Conservation (phyloP, 2,113 vertebrate species). For the Corythornis madagascariensis region DNA sequence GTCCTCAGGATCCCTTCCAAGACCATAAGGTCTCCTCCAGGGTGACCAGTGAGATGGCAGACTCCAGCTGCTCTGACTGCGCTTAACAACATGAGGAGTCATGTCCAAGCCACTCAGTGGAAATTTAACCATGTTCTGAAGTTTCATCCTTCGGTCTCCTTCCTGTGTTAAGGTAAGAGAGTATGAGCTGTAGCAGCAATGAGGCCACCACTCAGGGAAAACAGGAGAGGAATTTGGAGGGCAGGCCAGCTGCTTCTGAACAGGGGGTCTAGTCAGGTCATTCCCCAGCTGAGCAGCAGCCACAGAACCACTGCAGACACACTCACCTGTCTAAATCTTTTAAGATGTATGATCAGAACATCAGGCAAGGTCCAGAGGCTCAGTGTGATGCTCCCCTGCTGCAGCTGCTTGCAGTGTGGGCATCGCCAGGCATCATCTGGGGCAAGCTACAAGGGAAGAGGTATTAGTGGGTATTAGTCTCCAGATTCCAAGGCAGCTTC, state of each 20-base stretch:
- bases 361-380: conserved; percentile 98
- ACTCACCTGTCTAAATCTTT: conserved; percentile 94
- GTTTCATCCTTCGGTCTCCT: conserved; percentile 90
- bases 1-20: conserved; percentile 93
- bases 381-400: conserved; percentile 96
- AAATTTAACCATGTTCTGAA: conserved; percentile 96
- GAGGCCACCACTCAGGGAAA: background rate
- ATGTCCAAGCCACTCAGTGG: conserved; percentile 92
- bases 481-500: background rate
- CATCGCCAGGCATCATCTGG: conserved; percentile 97
- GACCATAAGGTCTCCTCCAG: conserved; percentile 91
- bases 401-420: conserved; percentile 97
- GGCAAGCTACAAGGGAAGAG: conserved; percentile 83
- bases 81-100: conserved; percentile 95
- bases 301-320: background rate
- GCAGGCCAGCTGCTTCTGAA: background rate
- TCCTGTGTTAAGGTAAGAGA: conserved; percentile 76
- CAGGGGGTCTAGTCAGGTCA: background rate
- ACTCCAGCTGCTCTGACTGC: conserved; percentile 97
- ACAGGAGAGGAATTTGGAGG: background rate
- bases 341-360: conserved; percentile 95
- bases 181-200: background rate
- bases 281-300: background rate
- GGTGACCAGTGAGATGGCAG: conserved; percentile 94
- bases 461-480: background rate